Base-by-base conservation (phyloP, 2,888 invertebrate species). In the Platycnemis pennipes region DNA sequence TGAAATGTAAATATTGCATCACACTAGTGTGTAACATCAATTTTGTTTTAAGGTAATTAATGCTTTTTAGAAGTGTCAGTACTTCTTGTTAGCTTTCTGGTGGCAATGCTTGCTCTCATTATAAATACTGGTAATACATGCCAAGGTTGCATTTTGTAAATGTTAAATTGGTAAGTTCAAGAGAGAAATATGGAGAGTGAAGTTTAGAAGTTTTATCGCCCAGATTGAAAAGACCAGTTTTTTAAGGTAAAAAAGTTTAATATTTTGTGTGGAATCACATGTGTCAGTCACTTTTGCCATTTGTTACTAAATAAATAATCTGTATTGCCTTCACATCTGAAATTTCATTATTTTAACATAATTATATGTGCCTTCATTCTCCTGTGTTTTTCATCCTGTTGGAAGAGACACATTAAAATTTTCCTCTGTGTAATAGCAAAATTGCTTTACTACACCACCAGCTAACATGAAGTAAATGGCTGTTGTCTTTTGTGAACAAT, bases 381-480 rank as follows among this genome's bases (percentile, higher is more conserved):
- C 91, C 69, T 91, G 31, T 91, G 91, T 91, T 69, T 69, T 56
- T 69, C 44, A 44, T 91, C 63, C 69, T 91, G 16, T 63, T 11
- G 42, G 42, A 69, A n/a, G 26, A 91, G 42, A 63, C 42, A 63
- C 69, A 5, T 69, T 31, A 26, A 91, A 69, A 63, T 63, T 37
- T 37, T 63, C n/a, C 44, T 91, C n/a, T 46, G 26, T 46, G 26
- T 91, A 26, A 89, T 45, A 89, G 88, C 63, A 63, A 91, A 91
- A 63, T 63, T 44, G 91, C 91, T 91, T 53, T 63, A 63, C 69
- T 91, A 63, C 63, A 91, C 91, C 91, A 91, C 91, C 91, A 91
- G 91, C 91, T 91, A 91, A 91, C 91, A 91, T 69, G 91, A 91
- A 91, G 91, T 91, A 91, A 91, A 91, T 91, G 63, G 91, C 91